phyloP scores from a whole-genome alignment of 2,113 vertebrate species.

The Lonchura striata region DNA sequence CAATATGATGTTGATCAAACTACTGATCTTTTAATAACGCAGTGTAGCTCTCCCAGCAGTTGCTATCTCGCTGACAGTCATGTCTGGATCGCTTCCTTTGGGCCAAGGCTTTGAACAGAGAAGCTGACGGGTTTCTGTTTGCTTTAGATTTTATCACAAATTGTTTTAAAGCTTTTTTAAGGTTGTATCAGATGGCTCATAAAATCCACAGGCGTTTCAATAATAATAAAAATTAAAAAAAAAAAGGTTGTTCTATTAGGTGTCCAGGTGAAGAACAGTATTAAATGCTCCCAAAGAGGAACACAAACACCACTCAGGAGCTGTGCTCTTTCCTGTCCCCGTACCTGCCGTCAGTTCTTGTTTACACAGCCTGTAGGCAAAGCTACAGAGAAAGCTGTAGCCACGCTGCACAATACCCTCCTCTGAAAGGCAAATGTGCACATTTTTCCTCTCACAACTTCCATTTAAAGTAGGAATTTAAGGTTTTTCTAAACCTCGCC shows the following conservation, averaged over 20 bases:
- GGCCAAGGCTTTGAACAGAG: slow-evolving; percentile 55
- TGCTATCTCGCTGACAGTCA: slow-evolving; percentile 46
- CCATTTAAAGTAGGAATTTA: slow-evolving; percentile 13
- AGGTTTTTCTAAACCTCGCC: slow-evolving; percentile 35
- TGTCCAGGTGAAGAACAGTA: neutral
- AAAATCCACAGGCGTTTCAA: slow-evolving; percentile 55
- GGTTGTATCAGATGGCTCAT: slow-evolving; percentile 26
- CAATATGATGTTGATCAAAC: slow-evolving; percentile 58
- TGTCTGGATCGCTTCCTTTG: slow-evolving; percentile 51
- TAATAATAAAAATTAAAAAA: neutral
- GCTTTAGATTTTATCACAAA: slow-evolving; percentile 63
- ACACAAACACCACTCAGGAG: neutral
- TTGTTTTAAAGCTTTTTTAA: slow-evolving; percentile 68
- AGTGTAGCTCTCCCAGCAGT: slow-evolving; percentile 41
- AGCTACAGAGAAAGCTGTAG: slow-evolving; percentile 21
- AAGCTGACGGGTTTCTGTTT: slow-evolving; percentile 46
- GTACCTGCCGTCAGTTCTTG: neutral
- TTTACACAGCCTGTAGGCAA: slow-evolving; percentile 29
- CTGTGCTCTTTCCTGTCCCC: neutral
- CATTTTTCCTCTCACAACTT: slow-evolving; percentile 25
- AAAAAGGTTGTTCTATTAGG: slow-evolving; percentile 39
- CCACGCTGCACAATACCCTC: slow-evolving; percentile 28
- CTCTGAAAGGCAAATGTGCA: slow-evolving; percentile 33
- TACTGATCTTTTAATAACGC: slow-evolving; percentile 67
- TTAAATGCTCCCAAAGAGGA: slow-evolving; percentile 37